Conservation (phyloP, 1,140 invertebrate genomes). For the Trichonephila inaurata region DNA sequence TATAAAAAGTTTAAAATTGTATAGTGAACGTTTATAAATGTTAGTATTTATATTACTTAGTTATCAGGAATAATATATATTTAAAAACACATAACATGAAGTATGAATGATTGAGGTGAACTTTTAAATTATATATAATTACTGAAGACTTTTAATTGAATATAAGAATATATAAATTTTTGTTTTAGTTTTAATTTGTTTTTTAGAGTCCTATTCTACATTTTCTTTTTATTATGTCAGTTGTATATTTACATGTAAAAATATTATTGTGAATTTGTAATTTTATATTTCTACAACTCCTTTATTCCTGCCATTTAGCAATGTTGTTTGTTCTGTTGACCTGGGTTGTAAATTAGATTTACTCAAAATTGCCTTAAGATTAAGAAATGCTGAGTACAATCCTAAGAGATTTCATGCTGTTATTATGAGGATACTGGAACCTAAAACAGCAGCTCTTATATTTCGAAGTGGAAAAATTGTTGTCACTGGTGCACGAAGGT, state of each 20-base stretch:
- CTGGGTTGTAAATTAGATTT: constrained; percentile 65
- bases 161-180: too few relatives aligned
- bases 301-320: constrained; percentile 1
- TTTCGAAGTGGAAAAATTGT: constrained; percentile 73
- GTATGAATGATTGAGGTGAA: too few relatives aligned
- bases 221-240: neutral
- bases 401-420: constrained; percentile 72
- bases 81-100: too few relatives aligned
- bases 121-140: too few relatives aligned
- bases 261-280: neutral
- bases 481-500: constrained; percentile 72
- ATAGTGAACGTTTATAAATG: too few relatives aligned
- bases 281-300: neutral
- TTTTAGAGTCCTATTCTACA: too few relatives aligned
- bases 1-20: too few relatives aligned
- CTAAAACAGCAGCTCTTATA: constrained; percentile 62
- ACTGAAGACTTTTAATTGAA: too few relatives aligned
- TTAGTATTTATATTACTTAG: too few relatives aligned
- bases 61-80: too few relatives aligned
- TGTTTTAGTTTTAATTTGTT: too few relatives aligned
- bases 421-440: constrained; percentile 62
- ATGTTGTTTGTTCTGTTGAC: constrained; percentile 72
- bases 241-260: neutral
- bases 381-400: constrained; percentile 75
- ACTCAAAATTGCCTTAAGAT: constrained; percentile 52